These are phyloP conservation scores for Lepilemur ruficaudatus DNA, from an alignment of 2,797 vertebrate genomes.

Conservation along the genomic window DNA sequence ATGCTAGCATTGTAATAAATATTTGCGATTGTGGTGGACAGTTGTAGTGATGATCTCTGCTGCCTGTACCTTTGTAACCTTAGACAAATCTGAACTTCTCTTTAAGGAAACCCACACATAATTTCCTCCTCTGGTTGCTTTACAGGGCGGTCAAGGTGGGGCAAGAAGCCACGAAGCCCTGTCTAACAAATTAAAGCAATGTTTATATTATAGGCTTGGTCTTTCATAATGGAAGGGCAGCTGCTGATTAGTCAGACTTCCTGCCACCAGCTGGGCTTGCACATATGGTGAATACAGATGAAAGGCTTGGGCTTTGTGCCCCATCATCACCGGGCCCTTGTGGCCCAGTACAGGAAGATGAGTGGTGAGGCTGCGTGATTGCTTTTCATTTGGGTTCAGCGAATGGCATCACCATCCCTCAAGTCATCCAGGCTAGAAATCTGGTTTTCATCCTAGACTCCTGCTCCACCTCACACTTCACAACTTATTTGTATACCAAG, in stretches of 20 bases:
- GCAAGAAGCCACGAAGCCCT: conserved; percentile 4
- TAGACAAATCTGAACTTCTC: neutral
- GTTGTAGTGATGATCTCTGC: neutral
- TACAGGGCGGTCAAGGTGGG: neutral
- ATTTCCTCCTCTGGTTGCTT: conserved; percentile 40
- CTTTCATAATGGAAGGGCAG: neutral
- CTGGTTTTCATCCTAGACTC: neutral
- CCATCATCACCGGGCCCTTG: neutral
- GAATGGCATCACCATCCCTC: neutral
- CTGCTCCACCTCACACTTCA: neutral
- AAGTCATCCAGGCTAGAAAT: neutral
- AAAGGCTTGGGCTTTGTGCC: neutral
- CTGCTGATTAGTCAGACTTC: conserved; percentile 15
- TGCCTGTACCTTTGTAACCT: neutral
- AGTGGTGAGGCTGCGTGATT: neutral
- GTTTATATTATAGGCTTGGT: neutral
- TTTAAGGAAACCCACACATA: neutral
- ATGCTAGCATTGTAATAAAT: neutral
- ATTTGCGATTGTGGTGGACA: neutral
- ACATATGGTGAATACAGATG: neutral
- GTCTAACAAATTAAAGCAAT: neutral
- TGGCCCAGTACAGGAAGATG: neutral
- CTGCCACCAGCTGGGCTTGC: neutral
- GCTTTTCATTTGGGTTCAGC: neutral
- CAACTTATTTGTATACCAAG: neutral